These are phyloP conservation scores for Sebastes hubbsi DNA, from an alignment of 2,797 vertebrate species.

Conservation along the genomic window DNA sequence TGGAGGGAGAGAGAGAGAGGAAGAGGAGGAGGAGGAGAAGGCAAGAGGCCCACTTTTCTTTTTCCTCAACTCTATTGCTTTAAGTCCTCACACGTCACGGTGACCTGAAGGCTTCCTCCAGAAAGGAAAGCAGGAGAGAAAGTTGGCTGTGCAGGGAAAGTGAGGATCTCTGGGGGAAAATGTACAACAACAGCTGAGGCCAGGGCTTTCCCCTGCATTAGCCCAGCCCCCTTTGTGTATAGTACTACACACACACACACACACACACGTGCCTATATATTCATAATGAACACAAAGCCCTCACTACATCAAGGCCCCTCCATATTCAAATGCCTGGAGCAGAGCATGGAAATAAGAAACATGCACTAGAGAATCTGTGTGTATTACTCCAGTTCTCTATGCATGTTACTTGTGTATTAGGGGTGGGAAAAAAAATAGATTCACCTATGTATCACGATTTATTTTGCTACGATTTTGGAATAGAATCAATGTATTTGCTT, in stretches of 20 bases:
- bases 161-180: constrained; percentile 44
- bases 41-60: constrained; percentile 54
- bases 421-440: too few species aligned
- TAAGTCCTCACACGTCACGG: constrained; percentile 23
- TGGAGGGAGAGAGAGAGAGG: constrained; percentile 39
- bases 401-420: neutral
- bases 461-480: too few species aligned
- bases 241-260: constrained; percentile 53
- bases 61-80: constrained; percentile 18
- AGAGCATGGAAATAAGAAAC: constrained; percentile 54
- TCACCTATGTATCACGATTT: too few species aligned
- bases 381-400: neutral
- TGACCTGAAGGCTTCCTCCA: constrained; percentile 48
- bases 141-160: constrained; percentile 49
- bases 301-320: constrained; percentile 58
- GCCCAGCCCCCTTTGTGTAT: constrained; percentile 52
- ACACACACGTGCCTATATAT: constrained; percentile 42
- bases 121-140: constrained; percentile 43
- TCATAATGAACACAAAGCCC: constrained; percentile 68
- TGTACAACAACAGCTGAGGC: constrained; percentile 74
- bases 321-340: constrained; percentile 57
- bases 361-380: constrained; percentile 10
- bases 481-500: too few species aligned
- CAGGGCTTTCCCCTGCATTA: constrained; percentile 68
- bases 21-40: constrained; percentile 23